Evolutionary conservation across 2,797 vertebrate genomes (phyloP), one percentile per base, ranked within the genome.

Genomic region (Chelonia mydas): DNA sequence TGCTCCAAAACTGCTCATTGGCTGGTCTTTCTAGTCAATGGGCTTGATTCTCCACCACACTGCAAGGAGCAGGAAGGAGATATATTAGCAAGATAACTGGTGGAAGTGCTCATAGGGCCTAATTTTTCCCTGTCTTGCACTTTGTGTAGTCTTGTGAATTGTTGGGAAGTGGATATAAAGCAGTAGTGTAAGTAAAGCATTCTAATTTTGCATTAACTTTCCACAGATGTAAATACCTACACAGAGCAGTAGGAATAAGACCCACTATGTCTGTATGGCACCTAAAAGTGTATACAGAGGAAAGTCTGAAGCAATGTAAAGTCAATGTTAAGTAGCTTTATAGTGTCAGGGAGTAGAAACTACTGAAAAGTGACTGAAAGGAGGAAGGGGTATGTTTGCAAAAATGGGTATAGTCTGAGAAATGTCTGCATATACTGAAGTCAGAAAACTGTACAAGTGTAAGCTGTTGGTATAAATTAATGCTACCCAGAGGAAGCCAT

Each of bases 361-460:
- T 37, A 2, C 41, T 47, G 11, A 27, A 78, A 81, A 45, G 41
- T 68, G 57, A 3, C 0, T 80, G 15, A 65, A 83, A 89, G 45
- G 28, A 87, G 83, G 27, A 83, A 33, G 45, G 57, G 37, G 7
- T 85, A 90, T 68, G 33, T 68, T 68, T 68, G 16, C 7, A 68
- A 81, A 85, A 84, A 89, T 76, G 1, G 21, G 1, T 5, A 15
- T 28, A 5, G 41, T 84, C 74, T 49, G 6, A 31, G 83, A 94
- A 86, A 80, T 0, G 0, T 25, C 15, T 2, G 59, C 45, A 87
- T 37, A 7, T 5, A 2, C 79, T 53, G 50, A 53, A 54, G 23
- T 81, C 51, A 81, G 51, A 81, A 33, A 77, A 94, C 76, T 86
- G 83, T 88, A 37, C 28, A 28, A 68, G 50, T 61, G 49, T 53